Evolutionary conservation across 2,113 vertebrate species (phyloP), one percentile per base, ranked within the genome.

Genomic region (Campylomormyrus tamandua): DNA sequence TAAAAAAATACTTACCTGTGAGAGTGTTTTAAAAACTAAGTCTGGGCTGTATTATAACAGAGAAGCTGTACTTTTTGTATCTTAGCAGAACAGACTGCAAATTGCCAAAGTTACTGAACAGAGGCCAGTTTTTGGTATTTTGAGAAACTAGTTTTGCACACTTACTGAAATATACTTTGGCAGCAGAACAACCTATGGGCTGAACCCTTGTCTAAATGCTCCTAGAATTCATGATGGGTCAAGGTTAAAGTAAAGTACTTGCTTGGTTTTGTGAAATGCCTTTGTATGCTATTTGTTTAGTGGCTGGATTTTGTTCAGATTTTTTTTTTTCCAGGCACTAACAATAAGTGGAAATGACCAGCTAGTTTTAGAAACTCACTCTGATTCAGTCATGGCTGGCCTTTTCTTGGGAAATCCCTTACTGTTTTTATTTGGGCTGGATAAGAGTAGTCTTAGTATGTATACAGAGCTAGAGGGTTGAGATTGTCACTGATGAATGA

Each of bases 301-400:
- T 3, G 45, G 2, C 83, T 84, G 45, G 19, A 84, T 84, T 48
- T 8, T 10, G 83, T 84, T 84, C 45, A 84, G 45, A 45, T 48
- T 9, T 48, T 48, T 46, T 48, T 46, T 35, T 46, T 48, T 3
- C 80, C 45, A 84, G 21, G 83, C 45, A 84, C 2, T 24, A 49
- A 84, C 83, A 84, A 84, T 84, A 84, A 84, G 83, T n/a, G 83
- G 83, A 84, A 84, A 49, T 48, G 42, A 48, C 83, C 45, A 5
- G 77, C 77, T 83, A 45, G 83, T 24, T 84, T 84, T 48, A 46
- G 39, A 84, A 84, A 21, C 19, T 48, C 24, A n/a, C 42, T 48
- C 83, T 8, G 2, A 48, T 84, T 84, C 24, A 84, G 83, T 42
- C 45, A 9, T 48, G 45, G 42, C 45, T 48, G 19, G 83, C 45